Evolutionary conservation across 2,113 vertebrate genomes (phyloP), one percentile per base, ranked within the genome.

Genomic region (Lepus europaeus): DNA sequence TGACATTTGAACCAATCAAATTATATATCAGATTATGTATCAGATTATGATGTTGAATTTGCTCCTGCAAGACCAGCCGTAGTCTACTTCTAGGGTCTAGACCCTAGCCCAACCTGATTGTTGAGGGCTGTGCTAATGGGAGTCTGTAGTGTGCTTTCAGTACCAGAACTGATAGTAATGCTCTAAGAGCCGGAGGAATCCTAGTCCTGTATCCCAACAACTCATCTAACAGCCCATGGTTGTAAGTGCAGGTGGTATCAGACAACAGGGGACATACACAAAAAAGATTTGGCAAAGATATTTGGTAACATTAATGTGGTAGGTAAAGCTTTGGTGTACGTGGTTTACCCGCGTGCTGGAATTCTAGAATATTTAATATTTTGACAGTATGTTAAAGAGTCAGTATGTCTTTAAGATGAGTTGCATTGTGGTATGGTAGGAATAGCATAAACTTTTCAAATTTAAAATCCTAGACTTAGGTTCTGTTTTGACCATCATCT

Each of bases 381-480:
- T 31, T 86, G 78, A n/a, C 33, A 76, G 49, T 95, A 19, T 69
- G 29, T 53, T 82, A 86, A 81, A 83, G 61, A 61, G 53, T 78
- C 86, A 51, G 13, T 87, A 0, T 64, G 6, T 83, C 17, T 89
- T 93, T n/a, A 61, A 14, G 82, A 39, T 92, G 64, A 86, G 23
- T 64, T 79, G 31, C 31, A 20, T 22, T 90, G 9, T 86, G 27
- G 22, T 90, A 12, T 74, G n/a, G 16, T 53, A 90, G 56, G 76
- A 90, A 79, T 64, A 95, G 31, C 53, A 59, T 63, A 23, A 74
- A 61, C 81, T 36, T 89, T 86, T 83, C 80, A 88, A 27, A 94
- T 79, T 94, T 76, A 91, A 0, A 89, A 64, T 72, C 51, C 31
- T 93, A 86, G 79, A 73, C 86, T 92, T 94, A 86, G 92, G 68